These are phyloP conservation scores for Eumeta japonica DNA, from an alignment of 1,140 invertebrate species.

Conservation along the genomic window DNA sequence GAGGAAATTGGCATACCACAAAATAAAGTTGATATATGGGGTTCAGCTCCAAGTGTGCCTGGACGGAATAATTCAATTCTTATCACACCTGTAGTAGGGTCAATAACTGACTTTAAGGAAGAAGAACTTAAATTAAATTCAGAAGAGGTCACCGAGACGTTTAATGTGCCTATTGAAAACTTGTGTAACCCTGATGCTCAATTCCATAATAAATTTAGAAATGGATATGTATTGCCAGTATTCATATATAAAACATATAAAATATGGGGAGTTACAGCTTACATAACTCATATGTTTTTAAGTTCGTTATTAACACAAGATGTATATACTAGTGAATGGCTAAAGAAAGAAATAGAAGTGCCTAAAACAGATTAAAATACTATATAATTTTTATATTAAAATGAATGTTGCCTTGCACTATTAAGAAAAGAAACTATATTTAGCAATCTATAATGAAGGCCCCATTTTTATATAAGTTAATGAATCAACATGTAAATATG, in stretches of 20 bases:
- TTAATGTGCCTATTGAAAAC: constrained; percentile 67
- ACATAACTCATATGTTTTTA: constrained; percentile 45
- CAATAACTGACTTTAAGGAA: constrained; percentile 57
- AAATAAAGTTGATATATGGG: constrained; percentile 75
- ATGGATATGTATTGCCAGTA: constrained; percentile 38
- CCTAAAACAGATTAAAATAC: neutral
- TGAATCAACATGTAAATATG: neutral
- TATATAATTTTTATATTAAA: neutral
- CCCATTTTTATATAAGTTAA: neutral
- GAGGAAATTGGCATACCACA: constrained; percentile 79
- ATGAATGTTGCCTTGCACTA: neutral
- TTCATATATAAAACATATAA: constrained; percentile 38
- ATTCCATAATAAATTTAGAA: constrained; percentile 35
- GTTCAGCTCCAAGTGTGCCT: constrained; percentile 44
- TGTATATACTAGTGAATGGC: constrained; percentile 40
- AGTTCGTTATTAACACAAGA: constrained; percentile 33
- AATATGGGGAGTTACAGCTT: constrained; percentile 49
- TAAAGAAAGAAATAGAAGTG: constrained; percentile 25
- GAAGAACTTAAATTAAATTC: constrained; percentile 63
- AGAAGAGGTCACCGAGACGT: constrained; percentile 77
- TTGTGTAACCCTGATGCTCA: constrained; percentile 65
- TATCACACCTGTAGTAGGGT: constrained; percentile 76
- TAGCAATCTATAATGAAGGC: neutral
- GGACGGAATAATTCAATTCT: constrained; percentile 57
- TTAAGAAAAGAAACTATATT: neutral